Percentiles rank a stretch among this genome's conserved stretches.
Evolutionary conservation across 2,113 vertebrate genomes (phyloP).

Genomic region (Brachypteracias leptosomus): DNA sequence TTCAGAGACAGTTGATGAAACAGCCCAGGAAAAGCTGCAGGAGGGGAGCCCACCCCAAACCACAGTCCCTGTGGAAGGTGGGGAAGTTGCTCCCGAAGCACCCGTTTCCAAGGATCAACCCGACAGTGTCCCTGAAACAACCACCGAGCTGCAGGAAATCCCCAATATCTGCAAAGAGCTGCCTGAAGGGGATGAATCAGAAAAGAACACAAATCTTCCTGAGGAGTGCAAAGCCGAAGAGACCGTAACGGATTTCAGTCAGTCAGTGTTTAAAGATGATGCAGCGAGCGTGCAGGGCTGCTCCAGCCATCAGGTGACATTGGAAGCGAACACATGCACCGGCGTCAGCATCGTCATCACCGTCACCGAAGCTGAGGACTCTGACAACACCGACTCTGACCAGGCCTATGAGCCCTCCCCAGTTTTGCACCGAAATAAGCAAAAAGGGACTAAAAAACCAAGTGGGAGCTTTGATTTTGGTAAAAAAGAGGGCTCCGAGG

Average conservation of each 20-base stretch:
- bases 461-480: background rate
- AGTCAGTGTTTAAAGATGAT: background rate
- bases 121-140: background rate
- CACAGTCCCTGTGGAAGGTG: background rate
- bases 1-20: constrained; percentile 31
- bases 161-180: background rate
- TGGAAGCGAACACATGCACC: background rate
- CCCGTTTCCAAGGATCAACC: background rate
- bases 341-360: constrained; percentile 73
- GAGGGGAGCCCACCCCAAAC: constrained; percentile 1
- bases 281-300: background rate
- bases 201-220: background rate
- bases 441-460: constrained; percentile 62
- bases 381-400: constrained; percentile 68
- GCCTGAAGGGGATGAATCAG: background rate
- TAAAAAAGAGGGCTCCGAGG: background rate
- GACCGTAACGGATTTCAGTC: background rate
- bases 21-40: constrained; percentile 12
- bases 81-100: accelerated
- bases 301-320: background rate
- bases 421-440: constrained; percentile 65
- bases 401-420: constrained; percentile 67
- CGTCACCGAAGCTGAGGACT: constrained; percentile 76
- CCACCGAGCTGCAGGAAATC: constrained; percentile 5
- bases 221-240: background rate